Evolutionary conservation across 1,140 invertebrate genomes (phyloP), one percentile per base, ranked within the genome.

Genomic region (Sarcophaga peregrina): DNA sequence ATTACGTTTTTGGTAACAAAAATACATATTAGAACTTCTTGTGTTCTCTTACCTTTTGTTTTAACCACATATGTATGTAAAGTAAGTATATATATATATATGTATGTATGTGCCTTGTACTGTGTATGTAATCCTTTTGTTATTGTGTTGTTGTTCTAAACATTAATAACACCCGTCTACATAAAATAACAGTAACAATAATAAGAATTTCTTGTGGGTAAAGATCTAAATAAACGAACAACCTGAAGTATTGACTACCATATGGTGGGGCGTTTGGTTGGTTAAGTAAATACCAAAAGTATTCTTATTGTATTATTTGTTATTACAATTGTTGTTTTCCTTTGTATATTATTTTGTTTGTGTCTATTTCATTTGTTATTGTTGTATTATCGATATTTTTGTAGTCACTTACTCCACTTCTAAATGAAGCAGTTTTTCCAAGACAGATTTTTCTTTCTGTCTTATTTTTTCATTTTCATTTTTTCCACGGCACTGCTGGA

Each of bases 51-150:
- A 68, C 62, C 62, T 68, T 68, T 68, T 20, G 62, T 68, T 68
- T 68, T 68, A 68, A 25, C 62, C 62, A 17, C 62, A 68, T 20
- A 68, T n/a, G 54, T n/a, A n/a, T n/a, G n/a, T n/a, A n/a, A n/a
- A n/a, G n/a, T 37, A 37, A 37, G 25, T 37, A 37, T 2, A 37
- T 37, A 37, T 37, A 4, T 37, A 37, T 37, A 4, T 37, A 37
- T 37, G 25, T 37, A 4, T 4, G 25, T 37, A n/a, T n/a, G n/a
- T n/a, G n/a, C n/a, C n/a, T n/a, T n/a, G n/a, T 37, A 37, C 25
- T 37, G 25, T 58, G 54, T 58, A 58, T 58, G 54, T 25, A 68
- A 68, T 20, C 62, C 54, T 8, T 68, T 25, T 68, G 62, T 68
- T 68, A n/a, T 58, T 68, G 62, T 68, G 17, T n/a, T 58, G n/a